phyloP scores from a whole-genome alignment of 2,888 invertebrate species.

The Cenopis cana region DNA sequence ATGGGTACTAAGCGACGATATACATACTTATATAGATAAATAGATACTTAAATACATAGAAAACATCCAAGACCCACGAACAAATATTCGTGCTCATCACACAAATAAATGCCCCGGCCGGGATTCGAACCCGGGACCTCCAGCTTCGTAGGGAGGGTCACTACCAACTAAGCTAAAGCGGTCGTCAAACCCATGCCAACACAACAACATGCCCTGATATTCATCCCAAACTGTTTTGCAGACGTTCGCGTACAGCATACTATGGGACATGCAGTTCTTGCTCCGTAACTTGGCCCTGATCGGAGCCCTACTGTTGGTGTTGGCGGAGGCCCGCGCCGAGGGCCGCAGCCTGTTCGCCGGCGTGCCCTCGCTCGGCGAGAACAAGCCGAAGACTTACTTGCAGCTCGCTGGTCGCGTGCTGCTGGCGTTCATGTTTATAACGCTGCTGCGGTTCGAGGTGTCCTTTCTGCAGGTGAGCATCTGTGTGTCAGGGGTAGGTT shows the following conservation, averaged over 20 bases:
- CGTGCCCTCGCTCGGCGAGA: slow-evolving; percentile 95
- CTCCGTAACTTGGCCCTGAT: slow-evolving; percentile 98
- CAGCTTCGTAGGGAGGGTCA: too few species aligned
- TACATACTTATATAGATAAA: too few species aligned
- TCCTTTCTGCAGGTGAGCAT: slow-evolving; percentile 91
- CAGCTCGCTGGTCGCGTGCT: slow-evolving; percentile 98
- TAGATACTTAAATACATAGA: too few species aligned
- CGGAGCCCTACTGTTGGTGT: slow-evolving; percentile 97
- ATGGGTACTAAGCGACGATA: too few species aligned
- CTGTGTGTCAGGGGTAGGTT: too few species aligned
- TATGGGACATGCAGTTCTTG: slow-evolving; percentile 99
- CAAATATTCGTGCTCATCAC: too few species aligned
- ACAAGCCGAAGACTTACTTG: slow-evolving; percentile 98
- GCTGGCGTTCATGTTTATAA: slow-evolving; percentile 99
- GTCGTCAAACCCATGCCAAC: too few species aligned
- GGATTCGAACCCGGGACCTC: too few species aligned
- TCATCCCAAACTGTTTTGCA: slow-evolving; percentile 73
- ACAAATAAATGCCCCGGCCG: too few species aligned
- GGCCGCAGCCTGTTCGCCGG: slow-evolving; percentile 98
- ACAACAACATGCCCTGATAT: too few species aligned
- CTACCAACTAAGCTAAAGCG: too few species aligned
- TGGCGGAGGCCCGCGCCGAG: slow-evolving; percentile 98
- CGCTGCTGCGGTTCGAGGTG: slow-evolving; percentile 96
- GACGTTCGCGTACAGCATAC: slow-evolving; percentile 98
- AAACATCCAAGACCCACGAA: too few species aligned